Evolutionary conservation across 2,113 vertebrate species (phyloP).

Genomic region (Petaurus breviceps): DNA sequence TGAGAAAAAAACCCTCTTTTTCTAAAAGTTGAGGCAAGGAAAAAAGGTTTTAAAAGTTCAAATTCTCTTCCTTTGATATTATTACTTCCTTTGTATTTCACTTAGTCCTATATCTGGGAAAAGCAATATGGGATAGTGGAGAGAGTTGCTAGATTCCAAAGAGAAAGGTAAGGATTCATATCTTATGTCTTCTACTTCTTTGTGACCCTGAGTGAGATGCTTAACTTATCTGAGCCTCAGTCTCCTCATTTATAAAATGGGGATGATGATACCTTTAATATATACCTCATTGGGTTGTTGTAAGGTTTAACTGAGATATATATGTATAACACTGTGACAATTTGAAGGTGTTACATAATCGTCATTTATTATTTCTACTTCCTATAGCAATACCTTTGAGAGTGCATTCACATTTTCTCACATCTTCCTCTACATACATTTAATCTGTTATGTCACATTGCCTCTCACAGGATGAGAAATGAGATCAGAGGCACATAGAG

Average conservation of each 20-base stretch:
- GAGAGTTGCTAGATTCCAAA: background rate
- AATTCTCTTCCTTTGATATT: background rate
- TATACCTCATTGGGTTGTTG: background rate
- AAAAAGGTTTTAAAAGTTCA: background rate
- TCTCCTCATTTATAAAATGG: background rate
- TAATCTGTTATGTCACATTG: background rate
- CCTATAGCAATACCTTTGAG: background rate
- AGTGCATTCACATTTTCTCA: background rate
- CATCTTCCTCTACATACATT: too few relatives aligned
- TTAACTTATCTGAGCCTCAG: background rate
- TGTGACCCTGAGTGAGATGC: background rate
- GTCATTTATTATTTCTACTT: background rate
- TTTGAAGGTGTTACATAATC: background rate
- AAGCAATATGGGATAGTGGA: background rate
- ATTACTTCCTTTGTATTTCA: background rate
- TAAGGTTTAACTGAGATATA: background rate
- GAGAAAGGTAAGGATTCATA: background rate
- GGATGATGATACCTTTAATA: background rate
- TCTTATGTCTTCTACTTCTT: background rate
- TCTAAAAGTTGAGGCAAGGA: background rate
- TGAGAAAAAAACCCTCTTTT: background rate
- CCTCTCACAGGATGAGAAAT: background rate
- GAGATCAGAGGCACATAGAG: background rate
- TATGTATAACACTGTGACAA: background rate
- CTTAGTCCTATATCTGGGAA: accelerated